These are phyloP conservation scores for Venusia cambrica DNA, from an alignment of 2,888 invertebrate species.

Conservation along the genomic window DNA sequence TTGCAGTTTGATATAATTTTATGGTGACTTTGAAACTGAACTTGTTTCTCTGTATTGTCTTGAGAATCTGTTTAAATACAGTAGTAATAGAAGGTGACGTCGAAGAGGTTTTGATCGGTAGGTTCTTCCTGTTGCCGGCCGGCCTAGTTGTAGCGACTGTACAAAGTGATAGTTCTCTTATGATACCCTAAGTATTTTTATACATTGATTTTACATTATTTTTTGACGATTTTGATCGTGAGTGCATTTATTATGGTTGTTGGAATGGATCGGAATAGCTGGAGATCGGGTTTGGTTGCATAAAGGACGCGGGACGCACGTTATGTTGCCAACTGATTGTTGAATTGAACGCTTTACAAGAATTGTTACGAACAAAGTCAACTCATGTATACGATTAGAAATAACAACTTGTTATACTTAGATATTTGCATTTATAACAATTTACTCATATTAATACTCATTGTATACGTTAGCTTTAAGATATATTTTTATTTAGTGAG, in stretches of 20 bases:
- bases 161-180: slow-evolving; percentile 81
- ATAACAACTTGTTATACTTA: slow-evolving; percentile 67
- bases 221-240: slow-evolving; percentile 77
- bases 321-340: slow-evolving; percentile 48
- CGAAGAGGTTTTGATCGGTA: slow-evolving; percentile 29
- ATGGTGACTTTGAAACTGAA: slow-evolving; percentile 3
- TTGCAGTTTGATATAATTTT: slow-evolving; percentile 35
- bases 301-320: slow-evolving; percentile 31
- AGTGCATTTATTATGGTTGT: slow-evolving; percentile 65
- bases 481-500: slow-evolving; percentile 66
- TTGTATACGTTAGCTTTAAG: slow-evolving; percentile 76
- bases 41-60: slow-evolving; percentile 3
- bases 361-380: slow-evolving; percentile 52
- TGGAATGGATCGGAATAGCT: slow-evolving; percentile 37
- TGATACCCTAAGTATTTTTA: slow-evolving; percentile 79
- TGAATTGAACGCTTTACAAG: slow-evolving; percentile 44
- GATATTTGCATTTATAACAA: slow-evolving; percentile 72
- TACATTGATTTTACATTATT: slow-evolving; percentile 77
- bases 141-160: slow-evolving; percentile 68
- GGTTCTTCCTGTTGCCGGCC: slow-evolving; percentile 62
- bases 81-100: slow-evolving; percentile 3
- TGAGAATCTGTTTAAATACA: slow-evolving; percentile 1
- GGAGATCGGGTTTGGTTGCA: slow-evolving; percentile 55
- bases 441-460: slow-evolving; percentile 75
- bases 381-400: slow-evolving; percentile 71